A percentile compares a stretch with the other conserved stretches of the same genome.
Evolutionary conservation across 1,140 invertebrate species (phyloP).

Genomic region (Sminthurides bifidus): DNA sequence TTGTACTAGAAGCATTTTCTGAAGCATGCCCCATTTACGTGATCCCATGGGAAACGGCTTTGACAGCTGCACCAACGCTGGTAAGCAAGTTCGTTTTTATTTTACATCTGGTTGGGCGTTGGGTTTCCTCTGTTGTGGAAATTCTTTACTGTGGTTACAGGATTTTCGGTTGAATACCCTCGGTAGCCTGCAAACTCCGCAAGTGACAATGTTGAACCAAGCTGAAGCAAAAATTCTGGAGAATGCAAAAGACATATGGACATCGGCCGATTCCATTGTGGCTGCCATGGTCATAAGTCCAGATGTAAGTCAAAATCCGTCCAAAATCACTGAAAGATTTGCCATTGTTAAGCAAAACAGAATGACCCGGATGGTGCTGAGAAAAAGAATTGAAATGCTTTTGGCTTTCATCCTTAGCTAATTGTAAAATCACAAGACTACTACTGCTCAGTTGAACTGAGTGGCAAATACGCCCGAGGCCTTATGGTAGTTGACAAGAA

Average conservation of each 20-base stretch:
- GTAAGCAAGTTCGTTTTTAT: not conserved
- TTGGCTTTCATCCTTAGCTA: no score
- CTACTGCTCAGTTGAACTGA: no score
- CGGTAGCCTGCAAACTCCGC: not conserved
- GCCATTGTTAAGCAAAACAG: no score
- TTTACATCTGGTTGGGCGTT: not conserved
- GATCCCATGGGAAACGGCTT: not conserved
- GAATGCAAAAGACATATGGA: not conserved
- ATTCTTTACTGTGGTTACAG: not conserved
- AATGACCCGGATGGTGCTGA: no score
- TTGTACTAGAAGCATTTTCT: not conserved
- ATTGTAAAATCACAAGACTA: no score
- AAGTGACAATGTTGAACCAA: constrained; percentile 1
- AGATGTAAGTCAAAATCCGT: not conserved
- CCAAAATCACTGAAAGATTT: no score
- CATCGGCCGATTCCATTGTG: not conserved
- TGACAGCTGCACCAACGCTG: not conserved
- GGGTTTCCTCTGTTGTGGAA: no score
- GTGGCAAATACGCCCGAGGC: no score
- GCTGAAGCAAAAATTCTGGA: constrained; percentile 3
- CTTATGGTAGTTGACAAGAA: no score
- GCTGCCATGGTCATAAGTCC: not conserved
- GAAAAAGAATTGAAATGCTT: no score
- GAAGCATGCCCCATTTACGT: constrained; percentile 2
- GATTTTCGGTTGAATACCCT: constrained; percentile 5